Base-by-base conservation (phyloP, 2,797 vertebrate genomes). In the Lepidocolaptes lacrymiger region DNA sequence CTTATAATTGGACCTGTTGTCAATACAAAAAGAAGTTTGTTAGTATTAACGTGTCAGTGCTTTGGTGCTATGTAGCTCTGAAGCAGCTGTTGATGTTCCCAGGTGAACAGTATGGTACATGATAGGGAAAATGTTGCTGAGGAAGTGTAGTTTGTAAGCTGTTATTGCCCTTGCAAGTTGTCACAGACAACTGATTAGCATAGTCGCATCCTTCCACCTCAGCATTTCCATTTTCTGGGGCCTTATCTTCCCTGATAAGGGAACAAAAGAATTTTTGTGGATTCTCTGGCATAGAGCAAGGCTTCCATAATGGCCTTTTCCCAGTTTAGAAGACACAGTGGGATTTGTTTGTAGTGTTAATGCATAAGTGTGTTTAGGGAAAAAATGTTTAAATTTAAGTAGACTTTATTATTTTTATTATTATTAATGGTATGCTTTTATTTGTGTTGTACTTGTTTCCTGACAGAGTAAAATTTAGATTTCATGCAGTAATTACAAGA, bases 21-120 rank as follows among this genome's bases (percentile, higher is more conserved):
- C 80, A 88, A 64, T 89, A 75, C 3, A 69, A 71, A 93, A 93
- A 85, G 39, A 21, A 26, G 24, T 87, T 85, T 93, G 28, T 83
- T 89, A 61, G 32, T 24, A 77, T 88, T 73, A 74, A 76, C 4
- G 0, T 80, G 72, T 71, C 81, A 85, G 52, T 76, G 39, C 26
- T 91, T 82, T 94, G 71, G 55, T 92, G 71, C 41, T 71, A 1
- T 54, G 44, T 37, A 85, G 19, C 67, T 89, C 67, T 59, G 75
- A 89, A 89, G 49, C 84, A 95, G 81, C 37, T 94, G 92, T 55
- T 89, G 52, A 5, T 30, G 68, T 67, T 92, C 91, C 81, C 78
- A 80, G 34, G 52, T 89, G 85, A 14, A 71, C 32, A 48, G 44
- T 37, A 72, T 0, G 4, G 75, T 73, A 77, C 44, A 14, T 17